phyloP scores from a whole-genome alignment of 2,113 vertebrate species.

The Numenius arquata region DNA sequence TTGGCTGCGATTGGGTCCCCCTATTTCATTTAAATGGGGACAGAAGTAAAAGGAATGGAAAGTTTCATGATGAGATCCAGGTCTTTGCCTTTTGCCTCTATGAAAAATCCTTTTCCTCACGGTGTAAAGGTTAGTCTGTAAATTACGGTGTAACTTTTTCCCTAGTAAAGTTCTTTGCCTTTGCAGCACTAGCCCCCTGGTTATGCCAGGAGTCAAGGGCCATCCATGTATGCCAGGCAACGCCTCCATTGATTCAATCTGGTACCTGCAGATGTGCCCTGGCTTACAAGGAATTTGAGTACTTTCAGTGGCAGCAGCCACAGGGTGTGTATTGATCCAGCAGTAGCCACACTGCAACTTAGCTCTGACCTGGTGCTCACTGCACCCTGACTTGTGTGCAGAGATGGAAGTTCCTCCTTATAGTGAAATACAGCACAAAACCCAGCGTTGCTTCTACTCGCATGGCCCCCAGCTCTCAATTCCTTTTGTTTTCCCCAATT shows the following conservation, averaged over 20 bases:
- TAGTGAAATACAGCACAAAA: background rate
- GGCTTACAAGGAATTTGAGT: background rate
- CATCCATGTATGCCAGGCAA: background rate
- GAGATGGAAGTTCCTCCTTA: background rate
- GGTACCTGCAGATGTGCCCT: background rate
- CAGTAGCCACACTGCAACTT: background rate
- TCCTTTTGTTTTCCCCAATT: background rate
- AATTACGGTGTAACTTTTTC: background rate
- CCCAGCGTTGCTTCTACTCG: background rate
- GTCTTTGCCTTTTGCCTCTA: background rate
- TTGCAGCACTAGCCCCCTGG: background rate
- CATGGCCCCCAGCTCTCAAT: background rate
- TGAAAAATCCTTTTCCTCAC: background rate
- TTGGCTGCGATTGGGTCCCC: background rate
- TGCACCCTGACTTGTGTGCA: background rate
- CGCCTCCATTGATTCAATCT: background rate
- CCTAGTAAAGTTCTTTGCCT: background rate
- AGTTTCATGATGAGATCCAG: background rate
- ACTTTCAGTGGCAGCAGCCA: background rate
- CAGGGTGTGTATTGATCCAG: background rate
- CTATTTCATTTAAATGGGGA: conserved; percentile 58
- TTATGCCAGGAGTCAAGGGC: background rate
- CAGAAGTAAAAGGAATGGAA: conserved; percentile 16
- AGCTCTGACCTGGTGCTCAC: background rate
- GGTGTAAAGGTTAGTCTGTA: background rate